Conservation (phyloP, 1,140 invertebrate genomes). For the Drosophila obscura region DNA sequence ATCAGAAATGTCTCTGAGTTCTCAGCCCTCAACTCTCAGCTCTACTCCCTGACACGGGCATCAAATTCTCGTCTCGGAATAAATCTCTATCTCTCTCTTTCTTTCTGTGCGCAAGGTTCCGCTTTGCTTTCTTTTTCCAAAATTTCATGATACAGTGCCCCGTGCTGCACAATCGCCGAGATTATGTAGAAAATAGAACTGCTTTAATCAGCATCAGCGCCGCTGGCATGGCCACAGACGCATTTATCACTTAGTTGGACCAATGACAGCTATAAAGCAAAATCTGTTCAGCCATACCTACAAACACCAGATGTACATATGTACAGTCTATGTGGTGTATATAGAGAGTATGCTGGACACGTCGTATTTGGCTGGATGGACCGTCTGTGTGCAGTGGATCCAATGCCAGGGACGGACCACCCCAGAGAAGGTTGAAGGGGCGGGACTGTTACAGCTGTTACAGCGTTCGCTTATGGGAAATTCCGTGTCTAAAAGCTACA, state of each 20-base stretch:
- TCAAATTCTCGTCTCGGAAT: too few relatives aligned
- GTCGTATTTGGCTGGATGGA: constrained; percentile 25
- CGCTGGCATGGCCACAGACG: constrained; percentile 4
- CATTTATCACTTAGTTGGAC: constrained; percentile 19
- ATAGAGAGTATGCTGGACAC: constrained; percentile 31
- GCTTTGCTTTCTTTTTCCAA: constrained; percentile 1
- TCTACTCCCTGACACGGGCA: too few relatives aligned
- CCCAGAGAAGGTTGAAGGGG: too few relatives aligned
- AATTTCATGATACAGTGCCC: background rate
- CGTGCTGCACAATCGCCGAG: too few relatives aligned
- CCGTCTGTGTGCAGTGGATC: too few relatives aligned
- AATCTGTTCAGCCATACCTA: background rate
- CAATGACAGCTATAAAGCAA: constrained; percentile 3
- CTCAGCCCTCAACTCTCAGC: background rate
- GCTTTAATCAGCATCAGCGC: constrained; percentile 20
- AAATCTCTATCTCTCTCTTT: too few relatives aligned
- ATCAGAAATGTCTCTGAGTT: constrained; percentile 2
- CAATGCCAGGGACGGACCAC: too few relatives aligned
- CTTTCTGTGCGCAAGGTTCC: constrained; percentile 1
- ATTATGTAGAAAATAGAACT: background rate
- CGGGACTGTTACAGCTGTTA: too few relatives aligned
- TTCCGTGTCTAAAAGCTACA: too few relatives aligned
- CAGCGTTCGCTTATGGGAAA: too few relatives aligned
- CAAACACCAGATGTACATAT: background rate
- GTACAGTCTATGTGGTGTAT: background rate